phyloP scores from a whole-genome alignment of 1,140 invertebrate species.

The Epicauta chinensis region DNA sequence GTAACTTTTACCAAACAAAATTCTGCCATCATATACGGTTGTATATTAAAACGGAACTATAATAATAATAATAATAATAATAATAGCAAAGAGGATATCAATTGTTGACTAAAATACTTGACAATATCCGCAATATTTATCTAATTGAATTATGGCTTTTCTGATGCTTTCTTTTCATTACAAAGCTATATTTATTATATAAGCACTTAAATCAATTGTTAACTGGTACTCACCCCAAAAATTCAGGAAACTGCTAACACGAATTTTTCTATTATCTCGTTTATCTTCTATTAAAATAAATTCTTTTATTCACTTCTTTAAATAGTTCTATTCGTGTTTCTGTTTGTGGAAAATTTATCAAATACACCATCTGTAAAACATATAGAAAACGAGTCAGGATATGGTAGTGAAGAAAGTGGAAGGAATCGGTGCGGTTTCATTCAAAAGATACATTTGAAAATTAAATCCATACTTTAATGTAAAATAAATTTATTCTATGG shows the following conservation, averaged over 20 bases:
- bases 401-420: too few species aligned
- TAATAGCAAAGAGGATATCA: too few species aligned
- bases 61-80: too few species aligned
- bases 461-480: too few species aligned
- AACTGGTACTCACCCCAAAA: background rate
- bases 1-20: background rate
- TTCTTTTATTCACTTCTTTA: background rate
- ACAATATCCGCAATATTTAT: background rate
- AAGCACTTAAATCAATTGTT: too few species aligned
- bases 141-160: background rate
- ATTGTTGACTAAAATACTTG: background rate
- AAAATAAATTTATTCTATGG: too few species aligned
- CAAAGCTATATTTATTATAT: conserved; percentile 1
- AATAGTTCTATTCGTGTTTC: background rate
- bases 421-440: too few species aligned
- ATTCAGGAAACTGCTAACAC: background rate
- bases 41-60: background rate
- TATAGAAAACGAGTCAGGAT: too few species aligned
- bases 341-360: background rate
- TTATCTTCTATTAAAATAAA: background rate
- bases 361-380: background rate
- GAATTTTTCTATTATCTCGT: background rate
- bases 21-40: background rate
- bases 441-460: too few species aligned
- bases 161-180: conserved; percentile 12